These are phyloP conservation scores for Tachysurus fulvidraco DNA, from an alignment of 2,113 vertebrate species.

Conservation along the genomic window DNA sequence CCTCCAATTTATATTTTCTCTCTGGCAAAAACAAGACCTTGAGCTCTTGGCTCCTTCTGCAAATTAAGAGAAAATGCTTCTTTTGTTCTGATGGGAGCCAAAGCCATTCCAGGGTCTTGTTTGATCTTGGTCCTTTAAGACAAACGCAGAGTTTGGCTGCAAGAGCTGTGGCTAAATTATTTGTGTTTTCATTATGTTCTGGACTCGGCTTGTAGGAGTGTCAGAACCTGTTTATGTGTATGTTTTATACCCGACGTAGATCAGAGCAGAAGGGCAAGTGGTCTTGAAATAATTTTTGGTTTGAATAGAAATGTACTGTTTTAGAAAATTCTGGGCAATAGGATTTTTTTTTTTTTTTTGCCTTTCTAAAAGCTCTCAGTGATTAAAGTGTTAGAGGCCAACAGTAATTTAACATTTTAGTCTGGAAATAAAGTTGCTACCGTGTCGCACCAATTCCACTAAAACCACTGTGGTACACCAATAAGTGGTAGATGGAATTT, in stretches of 20 bases:
- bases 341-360: background rate
- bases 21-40: constrained; percentile 39
- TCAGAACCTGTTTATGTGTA: constrained; percentile 38
- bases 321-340: background rate
- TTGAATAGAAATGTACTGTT: background rate
- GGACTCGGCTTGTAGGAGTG: background rate
- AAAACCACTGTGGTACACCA: background rate
- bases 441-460: background rate
- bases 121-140: constrained; percentile 47
- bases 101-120: constrained; percentile 48
- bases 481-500: background rate
- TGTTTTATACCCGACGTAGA: constrained; percentile 28
- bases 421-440: background rate
- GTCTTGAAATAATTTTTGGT: constrained; percentile 5
- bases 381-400: background rate
- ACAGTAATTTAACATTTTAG: background rate
- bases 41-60: constrained; percentile 39
- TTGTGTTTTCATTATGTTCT: constrained; percentile 44
- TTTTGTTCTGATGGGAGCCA: constrained; percentile 44
- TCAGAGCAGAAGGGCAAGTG: constrained; percentile 15
- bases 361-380: background rate
- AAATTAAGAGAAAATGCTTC: constrained; percentile 47
- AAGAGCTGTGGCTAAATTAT: constrained; percentile 43
- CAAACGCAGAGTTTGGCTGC: constrained; percentile 51
- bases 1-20: constrained; percentile 38